Evolutionary conservation across 1,140 invertebrate species (phyloP), one percentile per base, ranked within the genome.

Genomic region (Drosophila asahinai): DNA sequence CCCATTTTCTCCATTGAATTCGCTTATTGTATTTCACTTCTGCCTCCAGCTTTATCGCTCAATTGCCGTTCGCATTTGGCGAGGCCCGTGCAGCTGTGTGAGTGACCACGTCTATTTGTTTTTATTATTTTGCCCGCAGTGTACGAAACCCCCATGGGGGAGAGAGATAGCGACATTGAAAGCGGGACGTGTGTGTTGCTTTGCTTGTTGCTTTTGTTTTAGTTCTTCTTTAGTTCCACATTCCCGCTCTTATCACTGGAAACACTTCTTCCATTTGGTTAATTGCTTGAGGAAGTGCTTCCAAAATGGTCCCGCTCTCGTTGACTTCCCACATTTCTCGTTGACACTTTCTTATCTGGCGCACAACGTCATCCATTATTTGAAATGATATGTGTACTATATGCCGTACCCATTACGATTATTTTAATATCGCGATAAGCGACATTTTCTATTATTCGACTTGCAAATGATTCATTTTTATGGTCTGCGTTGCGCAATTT

Each of bases 271-370:
- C 65, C 83, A 81, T 81, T 89, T 81, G 73, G 74, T 72, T 91
- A 90, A 90, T 90, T 90, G 68, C 78, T 81, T 76, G 55, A 86
- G 84, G 86, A 90, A 89, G 77, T 91, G 61, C 62, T 72, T 45
- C 51, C 17, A 45, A 73, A 59, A 36, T 17, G n/a, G 5, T 48
- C 42, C 43, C 38, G 19, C 19, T 17, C 19, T 15, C 12, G 17
- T 47, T n/a, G 14, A 48, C 30, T 48, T 48, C 19, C 38, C 17
- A 40, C 19, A 43, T 27, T 12, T 43, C 66, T 40, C 22, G 25
- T 49, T 15, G 36, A 19, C 12, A 12, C n/a, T 25, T 38, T 48
- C 74, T 86, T 84, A 84, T 84, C 82, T 38, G n/a, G 8, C 42
- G 12, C 15, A 43, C 5, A 70, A 64, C 74, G 82, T 79, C 83